Evolutionary conservation across 2,888 invertebrate species (phyloP).

Genomic region (Apodemia duryi): DNA sequence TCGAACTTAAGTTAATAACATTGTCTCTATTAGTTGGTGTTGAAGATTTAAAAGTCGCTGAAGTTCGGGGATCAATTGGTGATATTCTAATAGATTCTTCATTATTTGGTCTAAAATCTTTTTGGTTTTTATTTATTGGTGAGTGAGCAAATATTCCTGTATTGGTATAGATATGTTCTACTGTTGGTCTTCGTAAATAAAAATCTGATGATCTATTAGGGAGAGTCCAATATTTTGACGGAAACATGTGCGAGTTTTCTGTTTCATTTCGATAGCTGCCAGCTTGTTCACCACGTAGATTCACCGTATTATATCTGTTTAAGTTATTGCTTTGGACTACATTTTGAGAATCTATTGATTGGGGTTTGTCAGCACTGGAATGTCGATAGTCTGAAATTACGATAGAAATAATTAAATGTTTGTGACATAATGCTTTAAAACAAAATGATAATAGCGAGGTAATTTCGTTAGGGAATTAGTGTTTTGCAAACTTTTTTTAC

Average conservation of each 20-base stretch:
- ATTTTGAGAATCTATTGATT: slow-evolving; percentile 49
- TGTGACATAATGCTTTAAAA: neutral
- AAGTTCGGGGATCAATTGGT: slow-evolving; percentile 82
- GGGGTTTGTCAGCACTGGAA: slow-evolving; percentile 79
- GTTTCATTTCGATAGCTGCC: slow-evolving; percentile 47
- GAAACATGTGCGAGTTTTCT: slow-evolving; percentile 42
- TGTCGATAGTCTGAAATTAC: slow-evolving; percentile 81
- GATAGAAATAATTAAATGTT: slow-evolving; percentile 7
- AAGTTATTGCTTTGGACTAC: slow-evolving; percentile 47
- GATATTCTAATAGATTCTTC: slow-evolving; percentile 80
- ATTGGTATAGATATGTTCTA: slow-evolving; percentile 18
- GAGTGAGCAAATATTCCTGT: neutral
- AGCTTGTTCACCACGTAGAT: slow-evolving; percentile 58
- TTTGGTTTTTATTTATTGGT: neutral
- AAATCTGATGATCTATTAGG: slow-evolving; percentile 60
- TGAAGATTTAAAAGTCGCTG: slow-evolving; percentile 82
- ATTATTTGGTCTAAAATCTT: slow-evolving; percentile 21
- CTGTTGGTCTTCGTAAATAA: slow-evolving; percentile 30
- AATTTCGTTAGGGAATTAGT: slow-evolving; percentile 7
- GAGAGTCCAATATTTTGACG: slow-evolving; percentile 80
- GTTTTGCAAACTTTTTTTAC: neutral
- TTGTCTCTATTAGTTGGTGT: slow-evolving; percentile 81
- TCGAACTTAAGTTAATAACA: slow-evolving; percentile 68
- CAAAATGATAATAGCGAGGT: neutral
- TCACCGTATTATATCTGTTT: slow-evolving; percentile 52